Percentiles rank a stretch among this genome's conserved stretches.
phyloP scores from a whole-genome alignment of 2,113 vertebrate species.

The Prunella himalayana region DNA sequence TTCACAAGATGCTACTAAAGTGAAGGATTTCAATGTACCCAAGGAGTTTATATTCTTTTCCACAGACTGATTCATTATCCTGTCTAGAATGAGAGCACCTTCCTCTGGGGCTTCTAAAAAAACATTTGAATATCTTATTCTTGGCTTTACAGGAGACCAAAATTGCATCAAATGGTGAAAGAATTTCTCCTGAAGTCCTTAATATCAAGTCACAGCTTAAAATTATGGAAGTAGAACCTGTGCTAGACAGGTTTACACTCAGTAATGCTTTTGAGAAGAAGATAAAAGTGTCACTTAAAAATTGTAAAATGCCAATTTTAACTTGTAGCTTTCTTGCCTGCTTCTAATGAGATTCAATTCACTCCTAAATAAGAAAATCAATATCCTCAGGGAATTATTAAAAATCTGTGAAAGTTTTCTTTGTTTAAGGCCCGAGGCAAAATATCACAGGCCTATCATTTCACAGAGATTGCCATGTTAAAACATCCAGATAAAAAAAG shows the following conservation, averaged over 20 bases:
- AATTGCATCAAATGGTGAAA: not conserved
- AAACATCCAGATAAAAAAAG: not conserved
- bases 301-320: not conserved
- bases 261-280: not conserved
- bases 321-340: not conserved
- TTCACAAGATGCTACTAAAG: not conserved
- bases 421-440: not conserved
- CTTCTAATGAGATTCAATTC: not conserved
- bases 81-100: not conserved
- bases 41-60: not conserved
- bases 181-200: not conserved
- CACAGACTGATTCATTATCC: not conserved
- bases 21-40: not conserved
- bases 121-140: not conserved
- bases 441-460: not conserved
- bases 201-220: not conserved
- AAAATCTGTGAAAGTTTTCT: not conserved
- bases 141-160: not conserved
- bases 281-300: not conserved
- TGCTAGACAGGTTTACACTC: not conserved
- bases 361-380: not conserved
- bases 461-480: not conserved
- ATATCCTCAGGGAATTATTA: not conserved
- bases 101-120: not conserved
- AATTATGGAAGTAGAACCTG: not conserved